A percentile compares a stretch with the other conserved stretches of the same genome.
Conservation (phyloP, 1,140 invertebrate genomes). For the Spodoptera frugiperda region DNA sequence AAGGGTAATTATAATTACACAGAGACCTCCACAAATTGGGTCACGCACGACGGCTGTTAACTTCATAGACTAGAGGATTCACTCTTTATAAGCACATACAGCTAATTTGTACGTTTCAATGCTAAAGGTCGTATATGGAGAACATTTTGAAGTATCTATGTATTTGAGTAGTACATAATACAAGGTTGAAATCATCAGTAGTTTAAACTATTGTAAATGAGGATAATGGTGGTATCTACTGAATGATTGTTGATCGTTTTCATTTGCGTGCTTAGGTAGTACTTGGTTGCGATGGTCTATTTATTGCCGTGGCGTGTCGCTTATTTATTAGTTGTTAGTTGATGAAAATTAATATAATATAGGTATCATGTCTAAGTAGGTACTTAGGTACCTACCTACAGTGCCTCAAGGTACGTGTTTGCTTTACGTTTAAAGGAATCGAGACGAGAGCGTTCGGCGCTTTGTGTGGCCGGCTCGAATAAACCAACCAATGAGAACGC, state of each 20-base stretch:
- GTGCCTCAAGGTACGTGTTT: too few relatives aligned
- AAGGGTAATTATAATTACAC: conserved; percentile 27
- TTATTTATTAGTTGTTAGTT: too few relatives aligned
- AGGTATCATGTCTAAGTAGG: too few relatives aligned
- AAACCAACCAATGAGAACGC: too few relatives aligned
- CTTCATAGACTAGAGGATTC: neutral
- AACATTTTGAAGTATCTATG: neutral
- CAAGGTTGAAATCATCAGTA: neutral
- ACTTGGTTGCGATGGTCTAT: too few relatives aligned
- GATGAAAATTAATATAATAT: too few relatives aligned
- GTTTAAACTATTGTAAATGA: neutral
- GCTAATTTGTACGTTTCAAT: conserved; percentile 1
- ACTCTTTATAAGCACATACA: neutral
- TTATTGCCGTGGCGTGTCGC: too few relatives aligned
- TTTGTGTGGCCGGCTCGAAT: too few relatives aligned
- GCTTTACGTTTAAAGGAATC: too few relatives aligned
- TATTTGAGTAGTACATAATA: neutral
- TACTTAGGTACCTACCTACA: too few relatives aligned
- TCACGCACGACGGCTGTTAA: conserved; percentile 4
- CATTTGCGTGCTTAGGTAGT: neutral
- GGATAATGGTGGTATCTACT: neutral
- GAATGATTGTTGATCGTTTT: neutral
- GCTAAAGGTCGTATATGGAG: neutral
- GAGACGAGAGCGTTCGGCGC: too few relatives aligned
- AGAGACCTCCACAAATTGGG: conserved; percentile 16